phyloP scores from a whole-genome alignment of 2,888 invertebrate genomes.

The Synergus gifuensis region DNA sequence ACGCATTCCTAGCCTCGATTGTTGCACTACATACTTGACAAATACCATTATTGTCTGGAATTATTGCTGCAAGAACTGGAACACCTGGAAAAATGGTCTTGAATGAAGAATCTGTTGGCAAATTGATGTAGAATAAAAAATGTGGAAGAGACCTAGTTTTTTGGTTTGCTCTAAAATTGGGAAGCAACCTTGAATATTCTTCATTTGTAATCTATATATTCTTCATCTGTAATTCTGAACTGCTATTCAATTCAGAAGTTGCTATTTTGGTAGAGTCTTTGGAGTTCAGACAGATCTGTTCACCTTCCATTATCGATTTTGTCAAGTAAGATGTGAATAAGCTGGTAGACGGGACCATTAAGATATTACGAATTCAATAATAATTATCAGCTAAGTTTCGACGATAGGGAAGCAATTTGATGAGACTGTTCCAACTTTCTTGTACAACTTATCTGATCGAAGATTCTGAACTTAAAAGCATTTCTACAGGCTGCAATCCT shows the following conservation, averaged over 20 bases:
- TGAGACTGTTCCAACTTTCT: neutral
- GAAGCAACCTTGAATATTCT: slow-evolving; percentile 16
- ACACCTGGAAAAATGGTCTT: no score
- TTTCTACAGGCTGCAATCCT: neutral
- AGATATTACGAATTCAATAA: slow-evolving; percentile 37
- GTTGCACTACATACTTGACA: slow-evolving; percentile 15
- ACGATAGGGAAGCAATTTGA: neutral
- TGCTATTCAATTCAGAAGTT: neutral
- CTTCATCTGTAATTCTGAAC: no score
- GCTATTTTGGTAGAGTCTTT: slow-evolving; percentile 24
- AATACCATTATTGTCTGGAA: slow-evolving; percentile 1
- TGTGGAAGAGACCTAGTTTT: neutral
- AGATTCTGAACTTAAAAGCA: neutral
- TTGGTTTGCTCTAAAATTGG: slow-evolving; percentile 22
- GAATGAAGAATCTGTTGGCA: neutral
- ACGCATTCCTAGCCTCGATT: slow-evolving; percentile 19
- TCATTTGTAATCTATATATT: neutral
- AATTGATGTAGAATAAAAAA: neutral
- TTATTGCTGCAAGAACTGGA: neutral
- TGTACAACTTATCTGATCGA: neutral
- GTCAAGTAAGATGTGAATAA: slow-evolving; percentile 28
- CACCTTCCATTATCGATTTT: slow-evolving; percentile 37
- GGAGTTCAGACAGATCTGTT: slow-evolving; percentile 24
- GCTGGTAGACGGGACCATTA: slow-evolving; percentile 23
- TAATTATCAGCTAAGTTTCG: slow-evolving; percentile 25